Conservation (phyloP, 1,140 invertebrate genomes). For the Rhynchophorus ferrugineus region DNA sequence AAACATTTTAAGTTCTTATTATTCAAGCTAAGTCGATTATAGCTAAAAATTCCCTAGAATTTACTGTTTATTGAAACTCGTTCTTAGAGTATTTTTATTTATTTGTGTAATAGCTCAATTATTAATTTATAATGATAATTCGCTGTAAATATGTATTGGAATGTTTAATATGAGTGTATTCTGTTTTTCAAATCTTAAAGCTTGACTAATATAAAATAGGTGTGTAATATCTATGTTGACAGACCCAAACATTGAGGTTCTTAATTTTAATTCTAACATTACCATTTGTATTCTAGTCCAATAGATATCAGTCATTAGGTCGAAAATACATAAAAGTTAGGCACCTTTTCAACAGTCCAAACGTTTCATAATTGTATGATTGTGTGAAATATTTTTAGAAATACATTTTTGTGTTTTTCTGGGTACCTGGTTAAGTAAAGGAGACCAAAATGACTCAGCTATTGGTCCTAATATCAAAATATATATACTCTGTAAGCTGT, state of each 20-base stretch:
- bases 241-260: neutral
- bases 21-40: too few relatives aligned
- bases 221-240: neutral
- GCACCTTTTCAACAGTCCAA: constrained; percentile 38
- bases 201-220: too few relatives aligned
- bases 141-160: too few relatives aligned
- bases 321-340: constrained; percentile 27
- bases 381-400: constrained; percentile 24
- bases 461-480: constrained; percentile 32
- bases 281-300: constrained; percentile 24
- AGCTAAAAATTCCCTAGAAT: too few relatives aligned
- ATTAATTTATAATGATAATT: too few relatives aligned
- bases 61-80: too few relatives aligned
- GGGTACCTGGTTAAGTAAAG: constrained; percentile 25
- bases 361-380: constrained; percentile 34
- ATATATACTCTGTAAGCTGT: constrained; percentile 31
- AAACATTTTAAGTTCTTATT: too few relatives aligned
- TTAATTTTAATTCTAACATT: constrained; percentile 1
- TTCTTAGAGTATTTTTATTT: too few relatives aligned
- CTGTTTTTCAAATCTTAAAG: too few relatives aligned
- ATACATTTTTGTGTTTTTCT: constrained; percentile 10
- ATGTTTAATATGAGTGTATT: too few relatives aligned
- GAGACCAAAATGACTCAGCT: constrained; percentile 30
- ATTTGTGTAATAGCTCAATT: too few relatives aligned
- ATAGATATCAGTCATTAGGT: constrained; percentile 30